Conservation (phyloP, 2,888 invertebrate species). For the Drosophila engyochracea region DNA sequence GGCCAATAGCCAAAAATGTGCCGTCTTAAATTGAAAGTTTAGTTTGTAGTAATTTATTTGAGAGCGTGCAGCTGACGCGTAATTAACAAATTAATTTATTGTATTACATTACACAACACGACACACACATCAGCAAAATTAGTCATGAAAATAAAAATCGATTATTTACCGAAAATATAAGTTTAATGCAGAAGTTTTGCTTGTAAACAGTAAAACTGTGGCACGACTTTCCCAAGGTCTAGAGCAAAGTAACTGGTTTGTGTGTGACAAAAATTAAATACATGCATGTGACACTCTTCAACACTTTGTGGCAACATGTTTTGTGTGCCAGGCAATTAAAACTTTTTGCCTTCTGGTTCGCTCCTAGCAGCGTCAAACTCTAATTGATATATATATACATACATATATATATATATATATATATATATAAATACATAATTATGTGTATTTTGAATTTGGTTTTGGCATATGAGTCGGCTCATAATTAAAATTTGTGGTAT, state of each 20-base stretch:
- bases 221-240: constrained; percentile 51
- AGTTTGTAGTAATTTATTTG: constrained; percentile 83
- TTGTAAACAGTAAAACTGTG: constrained; percentile 30
- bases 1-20: constrained; percentile 73
- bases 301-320: constrained; percentile 56
- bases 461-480: constrained; percentile 39
- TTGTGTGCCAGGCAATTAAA: constrained; percentile 53
- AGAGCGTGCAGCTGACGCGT: constrained; percentile 55
- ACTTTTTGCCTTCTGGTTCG: constrained; percentile 52
- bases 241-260: constrained; percentile 42
- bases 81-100: constrained; percentile 48
- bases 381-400: constrained; percentile 15
- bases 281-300: constrained; percentile 12
- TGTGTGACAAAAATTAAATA: constrained; percentile 34
- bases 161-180: constrained; percentile 30
- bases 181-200: constrained; percentile 4
- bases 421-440: constrained; percentile 3
- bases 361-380: constrained; percentile 4
- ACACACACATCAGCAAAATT: constrained; percentile 44
- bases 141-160: constrained; percentile 71
- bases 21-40: constrained; percentile 76
- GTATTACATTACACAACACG: constrained; percentile 42
- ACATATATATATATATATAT: neutral
- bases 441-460: constrained; percentile 19
- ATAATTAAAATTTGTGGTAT: constrained; percentile 38